Evolutionary conservation across 2,797 vertebrate genomes (phyloP), one percentile per base, ranked within the genome.

Genomic region (Myripristis jacobus): DNA sequence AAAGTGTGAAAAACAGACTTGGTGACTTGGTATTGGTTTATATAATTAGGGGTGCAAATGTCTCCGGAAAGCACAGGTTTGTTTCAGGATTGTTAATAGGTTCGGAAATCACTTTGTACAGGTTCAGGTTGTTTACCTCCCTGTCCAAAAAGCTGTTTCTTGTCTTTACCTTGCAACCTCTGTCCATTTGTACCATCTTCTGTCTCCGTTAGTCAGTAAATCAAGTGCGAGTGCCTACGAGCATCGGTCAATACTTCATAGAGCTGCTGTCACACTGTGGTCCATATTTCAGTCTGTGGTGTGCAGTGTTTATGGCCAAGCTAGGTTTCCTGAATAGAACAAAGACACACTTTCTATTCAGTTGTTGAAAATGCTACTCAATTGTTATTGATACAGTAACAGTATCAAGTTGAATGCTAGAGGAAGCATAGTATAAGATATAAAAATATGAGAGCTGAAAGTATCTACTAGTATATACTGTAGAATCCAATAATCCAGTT

Each of bases 191-290:
- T 56, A 21, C 57, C 63, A 38, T 27, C 41, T 29, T 38, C 21
- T 59, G 56, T 57, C 48, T 50, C 29, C 43, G 59, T 36, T 2
- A 36, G 56, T 56, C 48, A 21, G 61, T 77, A 66, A 79, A 84
- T 84, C 69, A 78, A 63, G 55, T 1, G 5, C 29, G 66, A 46
- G 71, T 57, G 53, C 57, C 56, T 36, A 51, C 3, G 67, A 73
- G 51, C 36, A 44, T 31, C 0, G 46, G 50, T 81, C 83, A 75
- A 77, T 89, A 77, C 66, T 63, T 71, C 69, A 72, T 25, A 27
- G 54, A 22, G 70, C 71, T 22, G 65, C 76, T 57, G 76, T 77
- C 73, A 52, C 70, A 43, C 50, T 2, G 0, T 4, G 31, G 69
- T 57, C 68, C 68, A 73, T 81, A 51, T 65, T 55, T 79, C 80